Evolutionary conservation across 2,797 vertebrate genomes (phyloP).

Genomic region (Bufotes viridis): DNA sequence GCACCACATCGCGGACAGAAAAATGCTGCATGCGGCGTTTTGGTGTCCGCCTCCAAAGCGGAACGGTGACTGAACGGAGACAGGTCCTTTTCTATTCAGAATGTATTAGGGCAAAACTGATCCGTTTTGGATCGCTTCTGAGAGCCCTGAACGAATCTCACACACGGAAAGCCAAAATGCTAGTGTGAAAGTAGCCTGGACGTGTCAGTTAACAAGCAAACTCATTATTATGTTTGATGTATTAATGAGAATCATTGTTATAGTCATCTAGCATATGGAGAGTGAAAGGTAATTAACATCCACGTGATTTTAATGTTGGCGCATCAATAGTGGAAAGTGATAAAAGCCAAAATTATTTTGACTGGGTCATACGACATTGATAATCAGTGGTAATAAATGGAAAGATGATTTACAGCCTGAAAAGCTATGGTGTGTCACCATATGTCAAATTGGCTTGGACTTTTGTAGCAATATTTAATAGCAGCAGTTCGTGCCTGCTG

Average conservation of each 20-base stretch:
- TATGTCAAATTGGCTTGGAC: constrained; percentile 26
- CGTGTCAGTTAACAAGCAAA: neutral
- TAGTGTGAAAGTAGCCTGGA: too few species aligned
- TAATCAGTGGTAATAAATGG: neutral
- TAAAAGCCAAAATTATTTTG: neutral
- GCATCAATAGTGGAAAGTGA: neutral
- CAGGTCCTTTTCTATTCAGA: too few species aligned
- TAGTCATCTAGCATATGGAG: neutral
- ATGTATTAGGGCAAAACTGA: too few species aligned
- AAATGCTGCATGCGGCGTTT: too few species aligned
- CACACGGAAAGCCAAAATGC: too few species aligned
- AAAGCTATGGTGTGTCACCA: constrained; percentile 12
- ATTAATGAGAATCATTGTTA: neutral
- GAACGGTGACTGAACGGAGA: too few species aligned
- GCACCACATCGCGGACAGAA: too few species aligned
- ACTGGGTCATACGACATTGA: neutral
- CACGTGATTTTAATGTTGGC: neutral
- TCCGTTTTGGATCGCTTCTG: too few species aligned
- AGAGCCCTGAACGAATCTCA: too few species aligned
- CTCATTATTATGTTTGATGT: neutral
- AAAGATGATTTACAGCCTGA: neutral
- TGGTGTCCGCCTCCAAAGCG: too few species aligned
- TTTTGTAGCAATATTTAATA: neutral
- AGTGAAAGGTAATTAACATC: neutral
- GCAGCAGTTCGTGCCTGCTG: too few species aligned